Conservation (phyloP, 1,140 invertebrate genomes). For the Drusus annulatus region DNA sequence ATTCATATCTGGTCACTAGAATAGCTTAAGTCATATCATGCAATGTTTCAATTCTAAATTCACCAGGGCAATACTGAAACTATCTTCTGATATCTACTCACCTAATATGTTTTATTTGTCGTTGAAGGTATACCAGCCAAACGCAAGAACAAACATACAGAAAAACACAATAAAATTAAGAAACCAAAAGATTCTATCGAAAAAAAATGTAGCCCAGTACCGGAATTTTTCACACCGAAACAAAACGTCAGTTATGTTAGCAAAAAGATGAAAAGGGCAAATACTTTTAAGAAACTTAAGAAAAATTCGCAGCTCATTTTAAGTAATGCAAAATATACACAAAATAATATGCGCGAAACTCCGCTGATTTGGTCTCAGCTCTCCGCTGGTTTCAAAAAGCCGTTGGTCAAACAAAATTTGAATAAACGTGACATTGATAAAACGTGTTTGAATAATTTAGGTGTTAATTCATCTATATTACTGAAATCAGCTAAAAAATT, state of each 20-base stretch:
- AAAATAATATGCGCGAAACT: conserved; percentile 10
- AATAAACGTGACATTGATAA: background rate
- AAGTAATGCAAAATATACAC: background rate
- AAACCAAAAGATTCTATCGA: background rate
- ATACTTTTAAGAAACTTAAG: background rate
- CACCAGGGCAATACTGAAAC: too few relatives aligned
- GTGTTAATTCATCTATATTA: background rate
- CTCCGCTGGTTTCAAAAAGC: background rate
- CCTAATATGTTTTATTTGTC: too few relatives aligned
- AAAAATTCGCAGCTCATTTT: background rate
- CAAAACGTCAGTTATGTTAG: background rate
- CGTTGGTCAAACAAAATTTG: background rate
- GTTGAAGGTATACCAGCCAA: conserved; percentile 35
- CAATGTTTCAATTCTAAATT: too few relatives aligned
- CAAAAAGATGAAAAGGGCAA: background rate
- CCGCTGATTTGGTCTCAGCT: conserved; percentile 19
- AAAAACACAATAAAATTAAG: background rate
- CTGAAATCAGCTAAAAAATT: background rate
- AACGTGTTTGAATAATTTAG: background rate
- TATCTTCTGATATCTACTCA: too few relatives aligned
- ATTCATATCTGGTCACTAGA: too few relatives aligned
- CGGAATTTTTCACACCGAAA: conserved; percentile 8
- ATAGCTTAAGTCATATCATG: too few relatives aligned
- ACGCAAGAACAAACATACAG: conserved; percentile 12
- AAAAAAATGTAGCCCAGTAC: background rate